phyloP scores from a whole-genome alignment of 2,888 invertebrate species.

The Gonocerus acuteangulatus region DNA sequence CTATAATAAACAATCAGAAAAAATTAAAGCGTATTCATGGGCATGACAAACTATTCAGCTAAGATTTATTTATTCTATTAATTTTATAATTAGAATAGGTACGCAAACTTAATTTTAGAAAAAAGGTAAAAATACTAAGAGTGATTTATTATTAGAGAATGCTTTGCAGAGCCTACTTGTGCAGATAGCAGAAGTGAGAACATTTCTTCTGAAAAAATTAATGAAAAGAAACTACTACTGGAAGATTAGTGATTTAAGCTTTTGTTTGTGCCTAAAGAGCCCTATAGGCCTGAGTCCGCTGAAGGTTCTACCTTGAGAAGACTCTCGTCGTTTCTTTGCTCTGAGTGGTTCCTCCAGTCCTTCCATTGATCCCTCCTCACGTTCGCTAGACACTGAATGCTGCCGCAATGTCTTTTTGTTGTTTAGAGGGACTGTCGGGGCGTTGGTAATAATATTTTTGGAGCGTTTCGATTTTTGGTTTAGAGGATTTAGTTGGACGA shows the following conservation, averaged over 20 bases:
- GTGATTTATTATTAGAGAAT: no score
- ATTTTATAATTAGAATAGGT: no score
- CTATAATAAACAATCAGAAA: no score
- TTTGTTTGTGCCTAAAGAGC: not conserved
- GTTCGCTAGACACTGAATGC: slow-evolving; percentile 55
- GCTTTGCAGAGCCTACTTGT: no score
- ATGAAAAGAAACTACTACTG: not conserved
- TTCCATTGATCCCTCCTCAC: slow-evolving; percentile 53
- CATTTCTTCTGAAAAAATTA: not conserved
- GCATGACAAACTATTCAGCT: no score
- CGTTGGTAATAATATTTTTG: not conserved
- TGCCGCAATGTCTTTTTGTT: slow-evolving; percentile 55
- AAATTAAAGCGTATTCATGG: no score
- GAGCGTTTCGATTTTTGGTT: not conserved
- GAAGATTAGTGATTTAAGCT: not conserved
- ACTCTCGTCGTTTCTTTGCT: slow-evolving; percentile 55
- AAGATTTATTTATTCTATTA: no score
- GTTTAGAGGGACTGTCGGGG: slow-evolving; percentile 48
- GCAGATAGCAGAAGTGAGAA: not conserved
- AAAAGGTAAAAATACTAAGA: no score
- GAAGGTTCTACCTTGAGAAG: slow-evolving; percentile 39
- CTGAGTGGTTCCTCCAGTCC: slow-evolving; percentile 60
- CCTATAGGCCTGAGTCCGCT: not conserved
- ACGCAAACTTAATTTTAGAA: no score
- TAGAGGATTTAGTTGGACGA: not conserved